These are phyloP conservation scores for Ichneumoninae sp. DNA, from an alignment of 2,888 invertebrate species.

Conservation along the genomic window DNA sequence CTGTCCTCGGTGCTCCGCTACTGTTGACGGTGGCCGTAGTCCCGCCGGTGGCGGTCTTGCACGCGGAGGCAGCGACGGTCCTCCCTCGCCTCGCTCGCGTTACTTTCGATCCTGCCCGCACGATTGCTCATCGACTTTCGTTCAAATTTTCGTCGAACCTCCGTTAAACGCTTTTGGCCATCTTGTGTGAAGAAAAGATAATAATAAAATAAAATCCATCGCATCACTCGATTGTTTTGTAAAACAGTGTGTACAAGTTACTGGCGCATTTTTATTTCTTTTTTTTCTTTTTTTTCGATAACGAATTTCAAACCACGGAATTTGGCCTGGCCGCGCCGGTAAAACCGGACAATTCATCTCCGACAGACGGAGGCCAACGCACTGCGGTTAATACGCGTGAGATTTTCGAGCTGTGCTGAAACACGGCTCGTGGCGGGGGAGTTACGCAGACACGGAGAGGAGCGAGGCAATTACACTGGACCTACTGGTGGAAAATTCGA, in stretches of 20 bases:
- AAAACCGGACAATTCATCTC: neutral
- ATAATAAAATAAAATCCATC: neutral
- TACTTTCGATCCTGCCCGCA: neutral
- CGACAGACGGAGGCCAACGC: neutral
- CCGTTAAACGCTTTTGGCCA: too few species aligned
- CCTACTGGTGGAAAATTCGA: neutral
- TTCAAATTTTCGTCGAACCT: neutral
- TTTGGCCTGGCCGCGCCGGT: neutral
- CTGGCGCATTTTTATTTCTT: neutral
- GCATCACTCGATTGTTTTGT: neutral
- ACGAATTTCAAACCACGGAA: neutral
- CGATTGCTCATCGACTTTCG: neutral
- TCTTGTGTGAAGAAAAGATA: neutral
- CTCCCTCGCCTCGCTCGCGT: neutral
- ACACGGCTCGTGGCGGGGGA: neutral
- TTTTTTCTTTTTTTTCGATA: neutral
- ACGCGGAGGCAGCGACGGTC: conserved; percentile 8
- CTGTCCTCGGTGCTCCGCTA: conserved; percentile 37
- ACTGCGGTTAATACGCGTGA: neutral
- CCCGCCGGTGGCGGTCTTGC: conserved; percentile 8
- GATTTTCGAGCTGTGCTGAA: neutral
- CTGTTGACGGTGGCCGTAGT: conserved; percentile 23
- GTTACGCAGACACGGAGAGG: neutral
- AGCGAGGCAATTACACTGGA: neutral
- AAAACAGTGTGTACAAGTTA: too few species aligned